phyloP scores from a whole-genome alignment of 2,888 invertebrate genomes.

The Aporophyla nigra region DNA sequence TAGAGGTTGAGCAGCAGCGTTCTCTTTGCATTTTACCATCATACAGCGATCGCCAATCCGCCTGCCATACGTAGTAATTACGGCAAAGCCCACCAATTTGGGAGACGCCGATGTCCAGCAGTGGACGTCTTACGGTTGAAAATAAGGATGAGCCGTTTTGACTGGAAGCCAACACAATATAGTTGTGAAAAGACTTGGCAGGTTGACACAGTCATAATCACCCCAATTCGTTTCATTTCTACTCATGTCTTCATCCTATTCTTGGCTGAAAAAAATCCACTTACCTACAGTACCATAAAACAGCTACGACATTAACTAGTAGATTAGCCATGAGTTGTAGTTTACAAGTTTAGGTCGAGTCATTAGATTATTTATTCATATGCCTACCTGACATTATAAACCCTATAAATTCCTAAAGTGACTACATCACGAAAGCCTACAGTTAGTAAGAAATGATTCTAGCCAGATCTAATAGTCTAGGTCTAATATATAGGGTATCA shows the following conservation, averaged over 20 bases:
- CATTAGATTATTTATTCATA: constrained; percentile 9
- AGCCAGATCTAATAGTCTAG: background rate
- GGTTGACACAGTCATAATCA: background rate
- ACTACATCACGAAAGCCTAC: constrained; percentile 14
- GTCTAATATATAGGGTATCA: background rate
- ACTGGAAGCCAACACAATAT: too few species aligned
- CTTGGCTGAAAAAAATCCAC: background rate
- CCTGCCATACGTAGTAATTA: too few species aligned
- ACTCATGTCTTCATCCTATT: background rate
- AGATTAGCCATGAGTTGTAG: background rate
- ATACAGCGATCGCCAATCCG: too few species aligned
- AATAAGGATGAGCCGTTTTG: too few species aligned
- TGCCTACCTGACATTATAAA: background rate
- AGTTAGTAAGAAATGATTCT: constrained; percentile 10
- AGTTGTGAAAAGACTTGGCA: too few species aligned
- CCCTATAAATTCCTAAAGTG: constrained; percentile 12
- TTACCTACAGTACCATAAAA: background rate
- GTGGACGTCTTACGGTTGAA: too few species aligned
- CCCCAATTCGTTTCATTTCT: background rate
- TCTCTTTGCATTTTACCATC: too few species aligned
- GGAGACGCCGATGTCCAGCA: too few species aligned
- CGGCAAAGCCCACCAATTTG: too few species aligned
- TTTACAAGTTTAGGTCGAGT: background rate
- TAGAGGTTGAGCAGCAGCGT: too few species aligned
- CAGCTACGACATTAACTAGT: background rate